Base-by-base conservation (phyloP, 2,888 invertebrate species). In the Deroplatys truncata region DNA sequence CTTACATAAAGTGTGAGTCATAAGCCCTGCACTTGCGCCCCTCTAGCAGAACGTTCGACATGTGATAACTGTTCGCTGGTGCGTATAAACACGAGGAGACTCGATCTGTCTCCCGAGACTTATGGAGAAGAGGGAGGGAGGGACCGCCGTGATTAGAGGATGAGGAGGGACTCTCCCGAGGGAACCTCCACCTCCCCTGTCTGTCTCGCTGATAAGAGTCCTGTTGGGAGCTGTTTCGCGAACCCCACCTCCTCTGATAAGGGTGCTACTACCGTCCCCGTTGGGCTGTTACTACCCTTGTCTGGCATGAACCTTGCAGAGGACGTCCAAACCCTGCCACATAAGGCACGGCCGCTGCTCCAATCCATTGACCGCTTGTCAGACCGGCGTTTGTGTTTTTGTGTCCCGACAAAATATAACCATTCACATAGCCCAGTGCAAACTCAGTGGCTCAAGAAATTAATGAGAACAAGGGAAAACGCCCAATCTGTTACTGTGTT, bases 161-260 rank as follows among this genome's bases (percentile, higher is more conserved):
- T 16, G 49, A 43, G 56, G 56, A 20, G 82, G 85, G n/a, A 16
- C 49, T 13, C 20, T 28, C 49, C 25, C 72, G 86, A 86, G 56
- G 56, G 29, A 82, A 82, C 35, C 28, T 85, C 49, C 85, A 85
- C 85, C 49, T n/a, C n/a, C 82, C 82, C 87, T 87, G 82, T 82
- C 87, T 87, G 43, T 15, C 43, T 82, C 82, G 35, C 87, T 87
- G 87, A 87, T 87, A 87, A 87, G 87, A 83, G 87, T 87, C 35
- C 87, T 82, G 87, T 83, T 87, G 87, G 87, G 87, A 87, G 87
- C 87, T 87, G 87, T 87, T 87, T 87, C 87, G 72, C 86, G 25
- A 86, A 4, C 82, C 31, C 86, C 86, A 28, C 82, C 87, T 20
- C 83, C 87, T 25, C 82, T 87, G 87, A 87, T 87, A 87, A 87